Evolutionary conservation across 2,797 vertebrate genomes (phyloP).

Genomic region (Acanthiza pusilla): DNA sequence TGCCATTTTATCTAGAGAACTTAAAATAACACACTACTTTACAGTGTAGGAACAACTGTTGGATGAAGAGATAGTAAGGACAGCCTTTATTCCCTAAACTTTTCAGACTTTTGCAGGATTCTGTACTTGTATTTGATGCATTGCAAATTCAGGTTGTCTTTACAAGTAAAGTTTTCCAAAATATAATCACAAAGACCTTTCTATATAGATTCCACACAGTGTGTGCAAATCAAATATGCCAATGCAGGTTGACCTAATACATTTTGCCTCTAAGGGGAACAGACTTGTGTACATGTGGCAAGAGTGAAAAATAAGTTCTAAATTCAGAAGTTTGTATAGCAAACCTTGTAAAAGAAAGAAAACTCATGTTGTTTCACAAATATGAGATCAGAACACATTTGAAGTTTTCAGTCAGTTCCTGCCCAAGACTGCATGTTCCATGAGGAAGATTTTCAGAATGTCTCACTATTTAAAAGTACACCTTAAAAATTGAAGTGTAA

Average conservation of each 20-base stretch:
- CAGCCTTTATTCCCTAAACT: neutral
- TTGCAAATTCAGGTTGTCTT: neutral
- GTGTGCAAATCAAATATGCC: neutral
- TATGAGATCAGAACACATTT: neutral
- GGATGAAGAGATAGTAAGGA: neutral
- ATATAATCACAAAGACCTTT: neutral
- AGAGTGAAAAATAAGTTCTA: neutral
- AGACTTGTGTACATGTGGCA: neutral
- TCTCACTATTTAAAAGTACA: neutral
- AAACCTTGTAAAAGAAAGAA: neutral
- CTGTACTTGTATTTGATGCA: neutral
- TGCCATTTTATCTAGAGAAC: neutral
- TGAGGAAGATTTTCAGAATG: neutral
- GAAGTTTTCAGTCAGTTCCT: neutral
- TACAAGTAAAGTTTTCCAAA: neutral
- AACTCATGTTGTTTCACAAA: neutral
- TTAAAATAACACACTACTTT: neutral
- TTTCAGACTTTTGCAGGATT: neutral
- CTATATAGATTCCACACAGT: neutral
- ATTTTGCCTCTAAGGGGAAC: neutral
- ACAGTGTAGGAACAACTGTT: neutral
- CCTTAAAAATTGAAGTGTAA: neutral
- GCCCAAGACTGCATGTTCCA: neutral
- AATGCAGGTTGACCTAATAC: neutral
- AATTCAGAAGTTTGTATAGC: neutral